Evolutionary conservation across 2,113 vertebrate genomes (phyloP).

Genomic region (Cichladusa arquata): DNA sequence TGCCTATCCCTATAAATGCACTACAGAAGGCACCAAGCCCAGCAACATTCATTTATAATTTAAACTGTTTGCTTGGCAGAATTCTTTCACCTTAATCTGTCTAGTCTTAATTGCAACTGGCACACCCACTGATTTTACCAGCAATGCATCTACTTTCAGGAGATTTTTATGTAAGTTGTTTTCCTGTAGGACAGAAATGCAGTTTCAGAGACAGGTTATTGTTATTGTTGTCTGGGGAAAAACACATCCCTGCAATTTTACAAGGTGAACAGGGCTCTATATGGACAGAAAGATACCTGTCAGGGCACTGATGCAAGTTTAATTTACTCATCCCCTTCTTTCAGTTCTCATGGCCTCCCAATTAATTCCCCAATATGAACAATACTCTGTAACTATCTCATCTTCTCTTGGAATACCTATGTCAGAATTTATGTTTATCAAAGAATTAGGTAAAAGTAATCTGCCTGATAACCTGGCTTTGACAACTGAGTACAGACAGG

Average conservation of each 20-base stretch:
- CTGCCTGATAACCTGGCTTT: not conserved
- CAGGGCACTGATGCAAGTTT: not conserved
- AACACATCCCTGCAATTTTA: not conserved
- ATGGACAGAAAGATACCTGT: not conserved
- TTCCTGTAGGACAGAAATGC: not conserved
- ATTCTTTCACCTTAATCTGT: not conserved
- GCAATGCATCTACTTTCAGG: not conserved
- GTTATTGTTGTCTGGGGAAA: not conserved
- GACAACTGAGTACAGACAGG: not conserved
- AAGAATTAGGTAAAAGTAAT: not conserved
- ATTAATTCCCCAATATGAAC: not conserved
- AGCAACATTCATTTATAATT: conserved; percentile 28
- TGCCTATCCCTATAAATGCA: not conserved
- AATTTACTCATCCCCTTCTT: not conserved
- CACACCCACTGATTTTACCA: not conserved
- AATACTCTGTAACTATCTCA: not conserved
- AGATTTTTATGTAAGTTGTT: not conserved
- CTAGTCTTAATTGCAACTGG: not conserved
- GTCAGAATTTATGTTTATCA: not conserved
- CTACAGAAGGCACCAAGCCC: not conserved
- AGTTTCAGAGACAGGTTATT: not conserved
- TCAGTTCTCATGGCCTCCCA: not conserved
- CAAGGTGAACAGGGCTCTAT: not conserved
- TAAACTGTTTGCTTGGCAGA: conserved; percentile 10
- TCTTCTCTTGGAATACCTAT: not conserved